Evolutionary conservation across 2,113 vertebrate species (phyloP).

Genomic region (Clupea harengus): DNA sequence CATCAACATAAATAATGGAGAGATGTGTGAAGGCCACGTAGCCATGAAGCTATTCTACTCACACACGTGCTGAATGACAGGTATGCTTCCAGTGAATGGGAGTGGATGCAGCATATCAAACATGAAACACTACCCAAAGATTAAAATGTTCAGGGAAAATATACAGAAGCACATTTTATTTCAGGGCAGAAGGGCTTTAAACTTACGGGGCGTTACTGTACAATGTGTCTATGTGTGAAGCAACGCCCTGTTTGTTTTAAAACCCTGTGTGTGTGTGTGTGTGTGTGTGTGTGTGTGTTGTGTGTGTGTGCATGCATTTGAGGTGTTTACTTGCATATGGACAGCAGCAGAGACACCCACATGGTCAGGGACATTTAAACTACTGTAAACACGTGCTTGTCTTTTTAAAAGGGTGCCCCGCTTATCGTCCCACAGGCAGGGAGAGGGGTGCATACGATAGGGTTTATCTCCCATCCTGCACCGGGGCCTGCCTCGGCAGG

Average conservation of each 20-base stretch:
- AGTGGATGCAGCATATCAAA: neutral
- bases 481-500: constrained; percentile 62
- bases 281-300: constrained; percentile 8
- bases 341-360: constrained; percentile 36
- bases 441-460: constrained; percentile 54
- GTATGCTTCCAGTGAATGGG: neutral
- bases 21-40: neutral
- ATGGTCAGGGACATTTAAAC: constrained; percentile 63
- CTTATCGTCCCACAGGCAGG: constrained; percentile 63
- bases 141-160: neutral
- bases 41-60: neutral
- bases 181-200: neutral
- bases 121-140: neutral
- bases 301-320: neutral
- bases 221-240: neutral
- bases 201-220: neutral
- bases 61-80: neutral
- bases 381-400: constrained; percentile 20
- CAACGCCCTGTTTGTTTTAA: neutral
- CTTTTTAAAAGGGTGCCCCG: constrained; percentile 25
- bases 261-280: neutral
- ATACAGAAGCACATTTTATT: neutral
- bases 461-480: constrained; percentile 72
- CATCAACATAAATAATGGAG: neutral
- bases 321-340: constrained; percentile 29